Evolutionary conservation across 2,113 vertebrate species (phyloP).

Genomic region (Phaetusa simplex): DNA sequence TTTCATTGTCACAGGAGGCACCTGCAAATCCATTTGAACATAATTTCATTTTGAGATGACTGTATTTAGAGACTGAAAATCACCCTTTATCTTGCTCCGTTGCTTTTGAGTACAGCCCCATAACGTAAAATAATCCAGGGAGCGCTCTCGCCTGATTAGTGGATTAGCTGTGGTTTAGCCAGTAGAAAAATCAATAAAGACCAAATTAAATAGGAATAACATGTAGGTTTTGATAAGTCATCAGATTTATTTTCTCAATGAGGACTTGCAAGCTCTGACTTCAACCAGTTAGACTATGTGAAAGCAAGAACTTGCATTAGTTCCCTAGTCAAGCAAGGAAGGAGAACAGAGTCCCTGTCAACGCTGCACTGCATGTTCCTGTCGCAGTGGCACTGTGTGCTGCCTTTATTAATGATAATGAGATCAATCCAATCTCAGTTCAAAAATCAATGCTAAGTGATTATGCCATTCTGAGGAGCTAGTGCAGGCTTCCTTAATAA

Average conservation of each 20-base stretch:
- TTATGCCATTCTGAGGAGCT: not conserved
- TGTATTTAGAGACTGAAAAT: not conserved
- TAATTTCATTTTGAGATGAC: not conserved
- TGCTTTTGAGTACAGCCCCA: not conserved
- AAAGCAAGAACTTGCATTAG: not conserved
- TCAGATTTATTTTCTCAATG: not conserved
- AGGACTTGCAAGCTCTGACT: not conserved
- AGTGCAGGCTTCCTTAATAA: not conserved
- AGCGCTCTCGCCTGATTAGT: not conserved
- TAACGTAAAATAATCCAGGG: not conserved
- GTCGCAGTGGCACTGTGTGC: not conserved
- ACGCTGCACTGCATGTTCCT: not conserved
- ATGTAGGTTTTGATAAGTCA: not conserved
- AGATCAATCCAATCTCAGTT: not conserved
- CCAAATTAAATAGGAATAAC: slow-evolving; percentile 23
- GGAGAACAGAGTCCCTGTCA: not conserved
- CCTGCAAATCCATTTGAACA: slow-evolving; percentile 19
- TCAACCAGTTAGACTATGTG: not conserved
- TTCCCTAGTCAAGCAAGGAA: not conserved
- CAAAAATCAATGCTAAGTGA: not conserved
- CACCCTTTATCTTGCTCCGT: not conserved
- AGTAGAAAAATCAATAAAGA: slow-evolving; percentile 12
- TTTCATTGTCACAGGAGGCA: not conserved
- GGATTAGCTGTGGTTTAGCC: slow-evolving; percentile 17
- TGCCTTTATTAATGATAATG: slow-evolving; percentile 1